Evolutionary conservation across 37 sponge, comb jelly and placozoan species (phyloP).

Genomic region (Amphimedon queenslandica): DNA sequence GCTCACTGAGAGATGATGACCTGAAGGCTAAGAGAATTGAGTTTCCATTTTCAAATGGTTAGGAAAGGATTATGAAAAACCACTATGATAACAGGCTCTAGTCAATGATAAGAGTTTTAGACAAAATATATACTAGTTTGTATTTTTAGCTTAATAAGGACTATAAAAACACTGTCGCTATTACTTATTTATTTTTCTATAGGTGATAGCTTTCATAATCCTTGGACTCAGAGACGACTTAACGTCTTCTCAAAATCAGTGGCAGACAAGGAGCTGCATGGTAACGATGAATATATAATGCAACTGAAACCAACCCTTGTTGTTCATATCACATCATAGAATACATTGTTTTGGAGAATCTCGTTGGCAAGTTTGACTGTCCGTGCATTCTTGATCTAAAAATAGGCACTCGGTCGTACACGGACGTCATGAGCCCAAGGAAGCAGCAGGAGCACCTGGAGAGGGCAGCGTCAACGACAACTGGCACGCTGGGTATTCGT

Average conservation of each 20-base stretch:
- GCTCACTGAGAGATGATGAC: no score
- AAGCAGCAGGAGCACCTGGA: slow-evolving; percentile 47
- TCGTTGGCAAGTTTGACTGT: slow-evolving; percentile 25
- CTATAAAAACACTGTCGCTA: no score
- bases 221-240: not conserved
- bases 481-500: slow-evolving; percentile 59
- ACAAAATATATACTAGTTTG: no score
- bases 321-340: slow-evolving; percentile 36
- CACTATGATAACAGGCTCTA: no score
- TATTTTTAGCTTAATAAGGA: no score
- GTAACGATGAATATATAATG: not conserved
- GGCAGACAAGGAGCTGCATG: not conserved
- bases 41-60: no score
- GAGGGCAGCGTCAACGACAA: slow-evolving; percentile 53
- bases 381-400: slow-evolving; percentile 80
- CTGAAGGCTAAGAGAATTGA: no score
- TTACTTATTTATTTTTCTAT: no score
- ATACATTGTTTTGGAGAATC: slow-evolving; percentile 76
- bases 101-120: no score
- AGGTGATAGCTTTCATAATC: not conserved
- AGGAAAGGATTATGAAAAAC: not conserved
- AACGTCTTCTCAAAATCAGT: no score
- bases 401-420: slow-evolving; percentile 65
- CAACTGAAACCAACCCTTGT: not conserved
- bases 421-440: slow-evolving; percentile 40